phyloP scores from a whole-genome alignment of 2,797 vertebrate species.

The Tokudaia tokunoshimensis region DNA sequence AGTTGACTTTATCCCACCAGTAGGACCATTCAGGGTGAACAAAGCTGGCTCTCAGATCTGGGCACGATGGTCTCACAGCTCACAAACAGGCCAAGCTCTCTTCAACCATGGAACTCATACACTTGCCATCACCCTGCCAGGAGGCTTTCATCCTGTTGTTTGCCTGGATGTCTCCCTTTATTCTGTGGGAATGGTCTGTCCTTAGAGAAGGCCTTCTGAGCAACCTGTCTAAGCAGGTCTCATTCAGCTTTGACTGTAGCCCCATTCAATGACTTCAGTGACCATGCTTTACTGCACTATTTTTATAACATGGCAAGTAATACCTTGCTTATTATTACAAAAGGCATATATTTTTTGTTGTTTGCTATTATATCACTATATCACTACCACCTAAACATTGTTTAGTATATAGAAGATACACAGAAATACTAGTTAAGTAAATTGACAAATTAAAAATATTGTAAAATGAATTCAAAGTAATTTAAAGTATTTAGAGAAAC shows the following conservation, averaged over 20 bases:
- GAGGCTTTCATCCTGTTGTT: background rate
- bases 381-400: background rate
- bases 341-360: background rate
- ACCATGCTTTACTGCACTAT: background rate
- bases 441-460: background rate
- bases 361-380: background rate
- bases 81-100: background rate
- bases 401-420: background rate
- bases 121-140: background rate
- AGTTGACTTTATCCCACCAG: background rate
- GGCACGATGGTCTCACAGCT: background rate
- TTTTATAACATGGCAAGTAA: background rate
- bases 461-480: slow-evolving; percentile 23
- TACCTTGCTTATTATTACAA: background rate
- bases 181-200: background rate
- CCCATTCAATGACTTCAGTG: background rate
- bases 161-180: background rate
- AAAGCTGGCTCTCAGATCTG: background rate
- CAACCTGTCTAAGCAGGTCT: background rate
- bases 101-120: background rate
- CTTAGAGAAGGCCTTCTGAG: background rate
- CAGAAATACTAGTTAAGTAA: background rate
- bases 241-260: background rate
- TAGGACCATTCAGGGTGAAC: background rate
- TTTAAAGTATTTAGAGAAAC: background rate